phyloP scores from a whole-genome alignment of 2,888 invertebrate species.

The Hylaea fasciaria region DNA sequence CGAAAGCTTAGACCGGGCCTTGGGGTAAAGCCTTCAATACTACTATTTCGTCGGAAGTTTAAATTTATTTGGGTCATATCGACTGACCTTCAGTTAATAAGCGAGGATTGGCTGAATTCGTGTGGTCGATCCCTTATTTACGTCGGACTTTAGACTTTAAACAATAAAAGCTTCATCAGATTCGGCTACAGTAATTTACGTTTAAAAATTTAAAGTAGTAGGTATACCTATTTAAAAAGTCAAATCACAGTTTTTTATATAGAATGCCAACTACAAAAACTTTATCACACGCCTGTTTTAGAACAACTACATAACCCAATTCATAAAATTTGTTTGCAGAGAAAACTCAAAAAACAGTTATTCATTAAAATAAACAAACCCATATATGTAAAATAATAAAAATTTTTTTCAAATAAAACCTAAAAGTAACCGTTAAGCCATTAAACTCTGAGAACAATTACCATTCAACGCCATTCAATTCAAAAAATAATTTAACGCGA shows the following conservation, averaged over 20 bases:
- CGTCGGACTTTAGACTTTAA: not conserved
- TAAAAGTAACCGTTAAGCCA: not conserved
- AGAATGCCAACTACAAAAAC: too few species aligned
- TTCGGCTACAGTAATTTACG: not conserved
- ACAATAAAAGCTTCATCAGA: not conserved
- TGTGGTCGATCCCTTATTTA: not conserved
- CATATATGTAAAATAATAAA: not conserved
- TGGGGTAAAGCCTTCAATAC: conserved; percentile 17
- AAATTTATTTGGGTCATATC: conserved; percentile 15
- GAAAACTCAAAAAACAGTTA: too few species aligned
- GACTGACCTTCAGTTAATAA: conserved; percentile 20
- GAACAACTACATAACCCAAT: too few species aligned
- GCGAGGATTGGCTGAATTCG: not conserved
- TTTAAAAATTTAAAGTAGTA: not conserved
- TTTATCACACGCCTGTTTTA: too few species aligned
- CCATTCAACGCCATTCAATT: not conserved
- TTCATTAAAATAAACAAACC: too few species aligned
- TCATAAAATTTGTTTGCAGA: too few species aligned
- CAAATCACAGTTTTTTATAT: too few species aligned
- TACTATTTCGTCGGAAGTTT: conserved; percentile 14
- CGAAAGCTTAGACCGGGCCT: conserved; percentile 14
- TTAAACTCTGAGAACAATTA: not conserved
- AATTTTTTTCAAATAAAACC: conserved; percentile 4
- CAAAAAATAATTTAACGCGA: not conserved
- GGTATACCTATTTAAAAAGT: too few species aligned